Base-by-base conservation (phyloP, 64 coral and sea anemone species). In the Orbicella faveolata region DNA sequence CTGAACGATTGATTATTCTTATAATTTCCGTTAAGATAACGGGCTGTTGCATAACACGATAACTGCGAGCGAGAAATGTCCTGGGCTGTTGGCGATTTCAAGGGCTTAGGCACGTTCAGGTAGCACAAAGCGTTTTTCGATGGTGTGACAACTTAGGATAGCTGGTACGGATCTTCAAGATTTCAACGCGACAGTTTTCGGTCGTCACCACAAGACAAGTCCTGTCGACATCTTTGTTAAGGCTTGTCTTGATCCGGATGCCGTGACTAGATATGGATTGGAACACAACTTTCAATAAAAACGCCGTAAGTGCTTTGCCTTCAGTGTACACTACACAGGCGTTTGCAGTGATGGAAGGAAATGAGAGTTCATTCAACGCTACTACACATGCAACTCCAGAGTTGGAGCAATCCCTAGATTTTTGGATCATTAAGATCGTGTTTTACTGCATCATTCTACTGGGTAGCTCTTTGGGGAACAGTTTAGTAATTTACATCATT, bases 381-480 rank as follows among this genome's bases (percentile, higher is more conserved):
- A 69, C 61, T 73, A 73, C 63, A 33, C 13, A 48, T 48, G 44
- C 67, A 17, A 2, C 14, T 30, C 36, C 23, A 67, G 15, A 35
- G 1, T 2, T 41, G 62, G 80, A 44, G 36, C 62, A 83, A 15
- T 36, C 73, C 0, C 0, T 23, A 4, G 52, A 36, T 15, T 88
- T 88, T 25, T 39, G 54, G 34, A 39, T 66, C 18, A 10, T 77
- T 20, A 88, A 88, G 18, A 77, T 88, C n/a, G 52, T 77, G 3
- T 77, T 54, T 65, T 76, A 88, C 73, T 76, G 33, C 62, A 37
- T 92, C 20, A 77, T 92, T 36, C 74, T 92, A 18, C 25, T 88
- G 15, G 75, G 81, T 23, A 92, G 83, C 75, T 78, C 90, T 14
- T 0, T 92, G 17, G 90, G 90, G 15, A 92, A 92, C 37, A 67